phyloP scores from a whole-genome alignment of 2,113 vertebrate genomes.

The Pollimyrus isidori region DNA sequence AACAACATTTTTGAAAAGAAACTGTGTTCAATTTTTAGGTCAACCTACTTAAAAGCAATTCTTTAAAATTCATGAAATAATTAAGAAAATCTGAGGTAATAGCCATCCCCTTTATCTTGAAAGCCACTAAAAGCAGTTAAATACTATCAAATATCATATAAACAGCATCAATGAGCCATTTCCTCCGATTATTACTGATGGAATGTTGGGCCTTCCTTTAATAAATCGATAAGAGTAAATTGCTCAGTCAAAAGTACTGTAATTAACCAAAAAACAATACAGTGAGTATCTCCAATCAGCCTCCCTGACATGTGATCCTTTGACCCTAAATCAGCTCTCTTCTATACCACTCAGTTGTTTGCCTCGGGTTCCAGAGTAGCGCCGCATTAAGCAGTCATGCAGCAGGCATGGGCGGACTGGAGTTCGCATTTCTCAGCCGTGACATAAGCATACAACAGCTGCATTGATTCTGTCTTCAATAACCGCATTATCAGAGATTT shows the following conservation, averaged over 20 bases:
- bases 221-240: constrained; percentile 59
- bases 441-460: background rate
- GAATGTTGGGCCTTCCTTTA: constrained; percentile 50
- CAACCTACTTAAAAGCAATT: constrained; percentile 59
- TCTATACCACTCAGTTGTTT: background rate
- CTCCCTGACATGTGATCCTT: background rate
- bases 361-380: background rate
- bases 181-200: constrained; percentile 52
- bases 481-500: background rate
- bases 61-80: constrained; percentile 54
- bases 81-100: constrained; percentile 58
- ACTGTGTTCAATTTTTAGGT: constrained; percentile 44
- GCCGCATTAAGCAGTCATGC: background rate
- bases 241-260: background rate
- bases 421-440: background rate
- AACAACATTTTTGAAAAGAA: constrained; percentile 50
- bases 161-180: constrained; percentile 54
- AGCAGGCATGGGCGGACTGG: background rate
- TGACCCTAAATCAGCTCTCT: constrained; percentile 2
- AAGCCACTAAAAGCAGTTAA: constrained; percentile 55
- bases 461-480: background rate
- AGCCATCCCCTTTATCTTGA: constrained; percentile 59
- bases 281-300: background rate
- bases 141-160: constrained; percentile 55
- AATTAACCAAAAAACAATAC: constrained; percentile 29